Percentiles rank a stretch among this genome's conserved stretches.
These are phyloP conservation scores for Toxonevra muliebris DNA, from an alignment of 2,888 invertebrate genomes.

Conservation along the genomic window DNA sequence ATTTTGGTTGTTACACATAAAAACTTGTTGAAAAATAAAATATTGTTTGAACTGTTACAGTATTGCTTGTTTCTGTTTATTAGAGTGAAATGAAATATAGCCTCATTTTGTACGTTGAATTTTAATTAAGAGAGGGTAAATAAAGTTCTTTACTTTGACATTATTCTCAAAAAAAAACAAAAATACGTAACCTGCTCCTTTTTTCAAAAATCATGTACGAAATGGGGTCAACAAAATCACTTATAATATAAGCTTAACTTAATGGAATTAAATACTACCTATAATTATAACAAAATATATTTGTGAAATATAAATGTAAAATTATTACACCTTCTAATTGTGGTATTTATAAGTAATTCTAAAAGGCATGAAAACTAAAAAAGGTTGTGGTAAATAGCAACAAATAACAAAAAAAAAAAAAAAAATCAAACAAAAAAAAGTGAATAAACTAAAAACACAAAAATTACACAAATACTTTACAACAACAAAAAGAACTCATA, in stretches of 20 bases:
- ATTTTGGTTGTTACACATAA: too few species aligned
- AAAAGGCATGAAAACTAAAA: conserved; percentile 44
- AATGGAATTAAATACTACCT: conserved; percentile 36
- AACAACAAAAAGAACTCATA: not conserved
- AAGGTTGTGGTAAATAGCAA: conserved; percentile 52
- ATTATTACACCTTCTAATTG: conserved; percentile 49
- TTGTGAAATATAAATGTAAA: conserved; percentile 32
- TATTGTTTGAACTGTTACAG: too few species aligned
- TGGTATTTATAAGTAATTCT: not conserved
- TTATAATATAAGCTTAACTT: conserved; percentile 20
- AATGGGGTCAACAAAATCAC: too few species aligned
- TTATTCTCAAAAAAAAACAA: too few species aligned
- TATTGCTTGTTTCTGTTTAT: too few species aligned
- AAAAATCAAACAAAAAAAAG: conserved; percentile 1
- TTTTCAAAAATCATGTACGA: too few species aligned
- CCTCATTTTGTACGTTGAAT: too few species aligned
- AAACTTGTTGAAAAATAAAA: too few species aligned
- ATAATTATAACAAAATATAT: not conserved
- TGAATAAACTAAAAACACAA: not conserved
- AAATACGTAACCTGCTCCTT: too few species aligned
- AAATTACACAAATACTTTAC: not conserved
- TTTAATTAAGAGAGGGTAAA: too few species aligned
- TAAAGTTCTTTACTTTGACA: too few species aligned
- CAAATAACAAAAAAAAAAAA: conserved; percentile 18
- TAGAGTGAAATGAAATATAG: too few species aligned